Conservation (phyloP, 2,113 vertebrate genomes). For the Calidris pugnax region DNA sequence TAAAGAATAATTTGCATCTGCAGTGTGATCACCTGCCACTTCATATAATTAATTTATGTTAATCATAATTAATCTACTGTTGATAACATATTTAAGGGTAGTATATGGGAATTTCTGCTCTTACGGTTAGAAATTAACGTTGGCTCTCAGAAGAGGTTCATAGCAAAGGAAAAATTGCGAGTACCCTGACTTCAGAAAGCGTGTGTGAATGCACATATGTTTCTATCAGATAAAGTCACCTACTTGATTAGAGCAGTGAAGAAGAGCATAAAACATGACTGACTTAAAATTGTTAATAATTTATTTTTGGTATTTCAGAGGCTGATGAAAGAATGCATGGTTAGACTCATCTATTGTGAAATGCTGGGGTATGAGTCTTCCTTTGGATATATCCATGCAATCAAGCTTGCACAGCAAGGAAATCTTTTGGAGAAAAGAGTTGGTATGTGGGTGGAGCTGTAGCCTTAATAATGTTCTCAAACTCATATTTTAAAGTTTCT, state of each 20-base stretch:
- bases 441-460: slow-evolving; percentile 78
- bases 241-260: not conserved
- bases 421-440: slow-evolving; percentile 94
- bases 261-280: not conserved
- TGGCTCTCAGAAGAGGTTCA: not conserved
- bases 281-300: not conserved
- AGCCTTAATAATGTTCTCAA: not conserved
- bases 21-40: accelerated
- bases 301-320: slow-evolving; percentile 78
- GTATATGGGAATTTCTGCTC: not conserved
- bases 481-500: not conserved
- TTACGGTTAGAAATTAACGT: not conserved
- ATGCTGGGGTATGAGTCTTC: slow-evolving; percentile 96
- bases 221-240: not conserved
- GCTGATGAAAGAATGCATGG: slow-evolving; percentile 97
- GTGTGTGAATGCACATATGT: accelerated
- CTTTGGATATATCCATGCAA: slow-evolving; percentile 96
- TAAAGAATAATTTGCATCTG: not conserved
- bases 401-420: slow-evolving; percentile 97
- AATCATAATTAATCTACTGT: not conserved
- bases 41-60: not conserved
- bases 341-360: slow-evolving; percentile 96
- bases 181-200: not conserved
- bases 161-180: accelerated
- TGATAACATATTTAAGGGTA: not conserved